Evolutionary conservation across 1,140 invertebrate genomes (phyloP), one percentile per base, ranked within the genome.

Genomic region (Monomorium pharaonis): DNA sequence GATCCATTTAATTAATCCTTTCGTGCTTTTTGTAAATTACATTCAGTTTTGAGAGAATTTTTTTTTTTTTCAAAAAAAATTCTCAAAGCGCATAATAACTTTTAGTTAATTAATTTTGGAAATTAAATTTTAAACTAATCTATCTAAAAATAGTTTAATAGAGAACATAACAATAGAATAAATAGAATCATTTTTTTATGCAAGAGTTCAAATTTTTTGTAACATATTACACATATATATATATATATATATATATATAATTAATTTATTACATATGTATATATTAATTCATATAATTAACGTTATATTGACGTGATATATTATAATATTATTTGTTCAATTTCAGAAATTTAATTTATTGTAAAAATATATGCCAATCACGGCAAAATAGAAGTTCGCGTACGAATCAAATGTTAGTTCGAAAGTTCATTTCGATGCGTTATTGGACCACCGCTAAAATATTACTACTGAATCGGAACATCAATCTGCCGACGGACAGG

Each of bases 371-470:
- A 30, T 37, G 21, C 6, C 30, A 80, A 80, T 51, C 4, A 44
- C 0, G 14, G 16, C 3, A n/a, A 67, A 80, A 21, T 69, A 51
- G 2, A 51, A 54, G 30, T 51, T 69, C 21, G 30, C 62, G 21
- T 16, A 24, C 44, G 30, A 18, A 80, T 80, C 76, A 63, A 80
- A 63, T 18, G 30, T 80, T 51, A 65, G 47, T 54, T 51, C 30
- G 30, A 60, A 74, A 74, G 67, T 67, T 85, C 37, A 44, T 62
- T 63, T 44, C 87, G 84, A 83, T n/a, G n/a, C 58, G 60, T 90
- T 90, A 85, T 89, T 88, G 21, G 18, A 54, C 21, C 62, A 24
- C 69, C 58, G 60, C 70, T 84, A 84, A 90, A 85, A 60, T 90
- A 86, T 76, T 90, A 81, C 60, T 42, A 21, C 30, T 42, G 49